These are phyloP conservation scores for Smittia sp. DNA, from an alignment of 2,888 invertebrate genomes.

Conservation along the genomic window DNA sequence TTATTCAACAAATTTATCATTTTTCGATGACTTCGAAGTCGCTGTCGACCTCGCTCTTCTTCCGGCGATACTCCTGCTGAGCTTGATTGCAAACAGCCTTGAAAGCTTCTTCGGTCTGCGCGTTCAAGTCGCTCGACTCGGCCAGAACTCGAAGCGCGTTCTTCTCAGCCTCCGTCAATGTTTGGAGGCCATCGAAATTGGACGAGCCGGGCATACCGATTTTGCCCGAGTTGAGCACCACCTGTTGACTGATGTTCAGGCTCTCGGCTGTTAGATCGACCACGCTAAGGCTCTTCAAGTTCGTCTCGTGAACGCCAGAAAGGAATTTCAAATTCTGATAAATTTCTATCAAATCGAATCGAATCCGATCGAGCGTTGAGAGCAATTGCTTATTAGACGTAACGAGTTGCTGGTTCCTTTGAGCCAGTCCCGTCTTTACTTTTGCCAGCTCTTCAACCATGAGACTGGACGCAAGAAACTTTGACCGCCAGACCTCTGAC, in stretches of 20 bases:
- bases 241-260: constrained; percentile 52
- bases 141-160: constrained; percentile 46
- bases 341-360: constrained; percentile 52
- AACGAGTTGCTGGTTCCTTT: constrained; percentile 53
- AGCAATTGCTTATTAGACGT: constrained; percentile 48
- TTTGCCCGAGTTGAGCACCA: constrained; percentile 51
- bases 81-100: constrained; percentile 52
- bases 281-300: constrained; percentile 51
- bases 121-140: constrained; percentile 50
- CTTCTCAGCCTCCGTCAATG: constrained; percentile 51
- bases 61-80: constrained; percentile 19
- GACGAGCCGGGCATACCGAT: constrained; percentile 52
- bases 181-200: constrained; percentile 48
- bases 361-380: constrained; percentile 46
- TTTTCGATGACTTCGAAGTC: constrained; percentile 28
- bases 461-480: constrained; percentile 85
- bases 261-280: constrained; percentile 51
- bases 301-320: constrained; percentile 50
- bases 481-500: constrained; percentile 95
- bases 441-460: constrained; percentile 90
- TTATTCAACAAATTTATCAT: not conserved
- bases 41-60: not conserved
- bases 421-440: constrained; percentile 76
- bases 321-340: constrained; percentile 52
- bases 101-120: constrained; percentile 53